A percentile compares a stretch with the other conserved stretches of the same genome.
phyloP scores from a whole-genome alignment of 2,113 vertebrate genomes.

The Pygoscelis adeliae region DNA sequence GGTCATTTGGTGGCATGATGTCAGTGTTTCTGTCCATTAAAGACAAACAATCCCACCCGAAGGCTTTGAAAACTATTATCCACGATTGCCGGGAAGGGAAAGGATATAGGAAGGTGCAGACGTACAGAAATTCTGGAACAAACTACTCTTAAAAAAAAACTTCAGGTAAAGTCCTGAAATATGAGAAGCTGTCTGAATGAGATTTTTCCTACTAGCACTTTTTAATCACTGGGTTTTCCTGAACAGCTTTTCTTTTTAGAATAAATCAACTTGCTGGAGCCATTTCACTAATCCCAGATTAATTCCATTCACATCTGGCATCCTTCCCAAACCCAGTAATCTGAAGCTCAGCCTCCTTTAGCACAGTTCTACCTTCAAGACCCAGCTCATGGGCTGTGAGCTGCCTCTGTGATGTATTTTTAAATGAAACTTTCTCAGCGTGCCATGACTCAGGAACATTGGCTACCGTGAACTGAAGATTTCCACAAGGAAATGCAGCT shows the following conservation, averaged over 20 bases:
- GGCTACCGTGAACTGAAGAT: not conserved
- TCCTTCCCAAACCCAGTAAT: conserved; percentile 27
- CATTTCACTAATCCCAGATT: conserved; percentile 62
- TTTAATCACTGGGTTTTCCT: not conserved
- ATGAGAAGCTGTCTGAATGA: not conserved
- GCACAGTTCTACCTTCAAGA: not conserved
- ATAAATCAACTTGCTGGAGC: conserved; percentile 26
- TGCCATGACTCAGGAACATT: not conserved
- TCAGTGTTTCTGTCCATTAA: not conserved
- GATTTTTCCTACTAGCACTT: not conserved
- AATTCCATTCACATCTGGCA: conserved; percentile 44
- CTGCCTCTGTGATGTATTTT: not conserved
- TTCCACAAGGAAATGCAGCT: not conserved
- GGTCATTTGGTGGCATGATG: not conserved
- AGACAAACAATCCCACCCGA: not conserved
- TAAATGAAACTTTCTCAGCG: not conserved
- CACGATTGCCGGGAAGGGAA: not conserved
- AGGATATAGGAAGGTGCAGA: not conserved
- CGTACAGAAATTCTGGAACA: not conserved
- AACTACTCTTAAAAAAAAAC: not conserved
- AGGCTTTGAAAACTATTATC: not conserved
- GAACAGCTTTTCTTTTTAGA: conserved; percentile 34
- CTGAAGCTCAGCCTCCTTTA: not conserved
- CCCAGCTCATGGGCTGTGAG: not conserved
- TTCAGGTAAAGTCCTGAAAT: not conserved